These are phyloP conservation scores for Odobenus rosmarus DNA, from an alignment of 2,113 vertebrate species.

Conservation along the genomic window DNA sequence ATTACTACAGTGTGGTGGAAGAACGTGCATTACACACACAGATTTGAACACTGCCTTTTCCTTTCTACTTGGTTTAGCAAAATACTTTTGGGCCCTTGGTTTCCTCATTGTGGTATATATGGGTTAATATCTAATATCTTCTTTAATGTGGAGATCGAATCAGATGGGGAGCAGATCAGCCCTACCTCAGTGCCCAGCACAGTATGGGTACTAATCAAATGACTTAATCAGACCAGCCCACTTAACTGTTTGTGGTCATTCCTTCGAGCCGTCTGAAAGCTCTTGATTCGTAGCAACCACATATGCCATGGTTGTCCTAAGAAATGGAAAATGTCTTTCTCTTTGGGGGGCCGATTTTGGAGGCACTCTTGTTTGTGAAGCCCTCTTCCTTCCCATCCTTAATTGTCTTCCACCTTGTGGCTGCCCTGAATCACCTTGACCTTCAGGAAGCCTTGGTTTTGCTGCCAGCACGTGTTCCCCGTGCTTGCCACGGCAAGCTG, in stretches of 20 bases:
- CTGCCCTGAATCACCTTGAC: background rate
- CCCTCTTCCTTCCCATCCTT: background rate
- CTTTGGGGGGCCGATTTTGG: background rate
- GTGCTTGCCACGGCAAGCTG: accelerated
- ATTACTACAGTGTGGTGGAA: accelerated
- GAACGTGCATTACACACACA: accelerated
- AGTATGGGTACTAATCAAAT: background rate
- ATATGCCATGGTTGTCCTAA: background rate
- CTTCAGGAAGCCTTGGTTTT: background rate
- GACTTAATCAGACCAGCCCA: background rate
- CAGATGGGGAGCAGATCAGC: background rate
- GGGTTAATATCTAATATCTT: background rate
- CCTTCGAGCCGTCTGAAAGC: background rate
- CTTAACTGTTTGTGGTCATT: background rate
- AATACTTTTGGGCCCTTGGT: background rate
- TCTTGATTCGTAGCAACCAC: background rate
- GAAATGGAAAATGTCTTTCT: background rate
- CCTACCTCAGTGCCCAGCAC: background rate
- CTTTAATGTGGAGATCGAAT: background rate
- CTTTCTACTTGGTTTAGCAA: background rate
- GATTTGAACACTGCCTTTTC: no score
- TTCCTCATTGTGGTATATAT: background rate
- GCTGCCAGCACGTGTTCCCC: background rate
- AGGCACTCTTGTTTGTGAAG: background rate
- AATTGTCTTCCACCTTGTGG: background rate